phyloP scores from a whole-genome alignment of 2,113 vertebrate genomes.

The Melanostigma gelatinosum region DNA sequence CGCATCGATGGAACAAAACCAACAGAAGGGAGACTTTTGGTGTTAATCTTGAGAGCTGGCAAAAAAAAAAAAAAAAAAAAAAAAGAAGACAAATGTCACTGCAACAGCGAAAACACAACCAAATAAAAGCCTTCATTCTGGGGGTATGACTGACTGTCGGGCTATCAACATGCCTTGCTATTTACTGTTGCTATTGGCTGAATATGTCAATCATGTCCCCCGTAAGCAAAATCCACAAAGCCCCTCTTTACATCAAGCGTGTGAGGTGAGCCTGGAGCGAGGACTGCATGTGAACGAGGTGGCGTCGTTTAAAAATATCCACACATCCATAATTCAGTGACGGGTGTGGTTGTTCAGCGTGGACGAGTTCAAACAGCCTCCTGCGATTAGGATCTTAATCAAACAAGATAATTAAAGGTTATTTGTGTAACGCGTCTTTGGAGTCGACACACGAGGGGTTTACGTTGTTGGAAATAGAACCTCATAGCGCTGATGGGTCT shows the following conservation, averaged over 20 bases:
- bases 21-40: slow-evolving; percentile 17
- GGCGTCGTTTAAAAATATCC: not conserved
- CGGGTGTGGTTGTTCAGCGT: not conserved
- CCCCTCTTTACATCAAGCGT: not conserved
- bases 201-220: not conserved
- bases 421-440: not conserved
- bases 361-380: not conserved
- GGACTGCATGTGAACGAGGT: not conserved
- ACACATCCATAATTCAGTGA: not conserved
- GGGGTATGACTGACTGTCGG: not conserved
- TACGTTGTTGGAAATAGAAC: not conserved
- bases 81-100: slow-evolving; percentile 1
- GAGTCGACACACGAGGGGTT: not conserved
- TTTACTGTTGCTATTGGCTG: not conserved
- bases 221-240: not conserved
- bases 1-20: slow-evolving; percentile 18
- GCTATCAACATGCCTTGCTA: not conserved
- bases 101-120: not conserved
- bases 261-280: not conserved
- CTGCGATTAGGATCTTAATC: not conserved
- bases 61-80: not conserved
- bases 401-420: not conserved
- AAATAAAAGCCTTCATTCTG: not conserved
- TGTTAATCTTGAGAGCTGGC: not conserved
- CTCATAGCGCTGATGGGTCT: not conserved